phyloP scores from a whole-genome alignment of 2,113 vertebrate genomes.

The Trochalopteron elliotii region DNA sequence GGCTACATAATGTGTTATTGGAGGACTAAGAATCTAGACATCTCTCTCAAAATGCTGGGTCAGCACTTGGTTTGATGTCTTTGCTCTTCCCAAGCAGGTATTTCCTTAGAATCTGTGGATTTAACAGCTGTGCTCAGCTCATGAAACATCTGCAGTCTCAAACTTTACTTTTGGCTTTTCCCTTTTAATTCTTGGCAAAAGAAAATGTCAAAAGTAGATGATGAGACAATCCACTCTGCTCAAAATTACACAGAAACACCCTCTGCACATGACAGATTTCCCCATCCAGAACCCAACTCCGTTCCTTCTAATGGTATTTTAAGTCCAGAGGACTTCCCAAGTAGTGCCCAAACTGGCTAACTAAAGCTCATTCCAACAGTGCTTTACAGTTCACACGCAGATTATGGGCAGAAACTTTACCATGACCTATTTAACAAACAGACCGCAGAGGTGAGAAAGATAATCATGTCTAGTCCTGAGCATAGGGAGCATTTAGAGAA shows the following conservation, averaged over 20 bases:
- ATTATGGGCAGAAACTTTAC: constrained; percentile 27
- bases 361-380: background rate
- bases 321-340: background rate
- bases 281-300: background rate
- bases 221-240: background rate
- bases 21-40: background rate
- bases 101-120: background rate
- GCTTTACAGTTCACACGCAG: background rate
- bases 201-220: background rate
- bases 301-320: background rate
- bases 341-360: background rate
- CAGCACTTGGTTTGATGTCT: background rate
- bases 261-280: background rate
- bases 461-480: constrained; percentile 5
- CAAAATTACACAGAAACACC: background rate
- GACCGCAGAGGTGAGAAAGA: constrained; percentile 21
- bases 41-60: background rate
- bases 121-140: background rate
- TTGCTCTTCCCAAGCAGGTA: background rate
- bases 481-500: background rate
- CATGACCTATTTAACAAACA: constrained; percentile 17
- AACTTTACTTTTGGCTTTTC: background rate
- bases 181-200: background rate
- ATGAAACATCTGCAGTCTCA: background rate
- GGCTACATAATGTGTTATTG: background rate